These are phyloP conservation scores for Pitangus sulphuratus DNA, from an alignment of 2,797 vertebrate species.

Conservation along the genomic window DNA sequence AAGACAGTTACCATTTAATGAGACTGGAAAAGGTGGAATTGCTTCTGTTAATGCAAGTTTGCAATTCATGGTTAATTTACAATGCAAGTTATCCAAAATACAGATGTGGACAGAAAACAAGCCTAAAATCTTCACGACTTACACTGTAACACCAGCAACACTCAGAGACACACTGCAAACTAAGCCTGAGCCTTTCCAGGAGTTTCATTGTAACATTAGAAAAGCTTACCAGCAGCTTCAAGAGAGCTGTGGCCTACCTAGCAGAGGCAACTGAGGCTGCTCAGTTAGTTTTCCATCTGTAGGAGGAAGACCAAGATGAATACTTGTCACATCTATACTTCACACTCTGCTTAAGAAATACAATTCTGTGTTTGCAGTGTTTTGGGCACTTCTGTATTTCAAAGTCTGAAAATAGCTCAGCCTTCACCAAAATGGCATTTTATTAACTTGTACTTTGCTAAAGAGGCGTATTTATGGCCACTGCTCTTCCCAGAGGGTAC, in stretches of 20 bases:
- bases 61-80: neutral
- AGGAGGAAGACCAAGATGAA: neutral
- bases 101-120: neutral
- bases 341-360: neutral
- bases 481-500: neutral
- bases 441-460: neutral
- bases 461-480: neutral
- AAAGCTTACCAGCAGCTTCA: neutral
- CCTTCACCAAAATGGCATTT: neutral
- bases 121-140: neutral
- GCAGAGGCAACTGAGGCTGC: neutral
- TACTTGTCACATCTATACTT: neutral
- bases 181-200: neutral
- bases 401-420: neutral
- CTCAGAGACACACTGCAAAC: neutral
- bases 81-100: neutral
- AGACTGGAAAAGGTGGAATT: neutral
- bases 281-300: neutral
- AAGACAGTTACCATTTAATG: neutral
- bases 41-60: neutral
- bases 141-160: neutral
- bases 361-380: neutral
- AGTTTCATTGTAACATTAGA: neutral
- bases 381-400: neutral
- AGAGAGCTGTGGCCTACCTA: neutral